Evolutionary conservation across 2,888 invertebrate species (phyloP).

Genomic region (Colletes collaris): DNA sequence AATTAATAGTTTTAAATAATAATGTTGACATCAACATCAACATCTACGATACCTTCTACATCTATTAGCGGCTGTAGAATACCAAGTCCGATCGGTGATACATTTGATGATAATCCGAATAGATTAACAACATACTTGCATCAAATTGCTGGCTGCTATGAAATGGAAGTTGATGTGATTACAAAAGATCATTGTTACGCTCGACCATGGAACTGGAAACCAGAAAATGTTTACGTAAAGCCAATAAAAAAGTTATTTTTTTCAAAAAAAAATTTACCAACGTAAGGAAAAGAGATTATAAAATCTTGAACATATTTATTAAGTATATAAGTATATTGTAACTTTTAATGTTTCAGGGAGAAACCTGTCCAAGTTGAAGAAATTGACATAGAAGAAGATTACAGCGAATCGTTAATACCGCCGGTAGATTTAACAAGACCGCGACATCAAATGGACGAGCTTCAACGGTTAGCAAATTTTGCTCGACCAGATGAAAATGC

Average conservation of each 20-base stretch:
- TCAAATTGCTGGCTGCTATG: conserved; percentile 78
- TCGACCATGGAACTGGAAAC: conserved; percentile 88
- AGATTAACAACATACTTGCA: conserved; percentile 81
- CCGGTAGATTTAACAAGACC: conserved; percentile 86
- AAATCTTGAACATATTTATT: neutral
- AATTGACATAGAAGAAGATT: conserved; percentile 83
- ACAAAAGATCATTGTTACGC: conserved; percentile 90
- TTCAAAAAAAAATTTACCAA: conserved; percentile 56
- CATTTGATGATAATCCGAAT: conserved; percentile 84
- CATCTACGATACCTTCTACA: conserved; percentile 55
- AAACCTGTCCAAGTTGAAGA: conserved; percentile 71
- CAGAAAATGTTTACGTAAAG: conserved; percentile 86
- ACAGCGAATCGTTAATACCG: conserved; percentile 80
- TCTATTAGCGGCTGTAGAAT: conserved; percentile 61
- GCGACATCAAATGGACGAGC: conserved; percentile 88
- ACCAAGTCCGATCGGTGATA: conserved; percentile 82
- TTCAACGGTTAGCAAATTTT: conserved; percentile 87
- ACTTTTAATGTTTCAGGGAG: conserved; percentile 58
- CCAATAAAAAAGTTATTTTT: conserved; percentile 85
- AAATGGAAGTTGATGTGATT: conserved; percentile 82
- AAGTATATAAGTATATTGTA: conserved; percentile 5
- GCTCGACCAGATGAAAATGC: conserved; percentile 85
- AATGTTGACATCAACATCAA: conserved; percentile 53
- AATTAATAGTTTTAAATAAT: conserved; percentile 13
- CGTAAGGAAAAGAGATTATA: conserved; percentile 41